Evolutionary conservation across 1,140 invertebrate genomes (phyloP), one percentile per base, ranked within the genome.

Genomic region (Papilio machaon): DNA sequence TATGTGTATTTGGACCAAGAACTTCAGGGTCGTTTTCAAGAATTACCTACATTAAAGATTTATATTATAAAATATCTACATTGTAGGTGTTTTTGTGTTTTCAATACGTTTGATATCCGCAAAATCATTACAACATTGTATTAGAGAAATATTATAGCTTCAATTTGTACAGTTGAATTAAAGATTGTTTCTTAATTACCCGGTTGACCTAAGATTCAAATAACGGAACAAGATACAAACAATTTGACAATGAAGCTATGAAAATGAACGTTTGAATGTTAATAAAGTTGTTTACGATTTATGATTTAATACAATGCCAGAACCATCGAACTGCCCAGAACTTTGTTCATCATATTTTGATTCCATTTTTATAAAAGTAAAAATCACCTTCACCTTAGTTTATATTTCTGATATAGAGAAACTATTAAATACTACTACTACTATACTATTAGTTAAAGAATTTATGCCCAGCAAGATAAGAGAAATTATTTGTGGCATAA

Each of bases 191-290:
- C 75, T 78, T 78, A 78, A 78, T 78, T 78, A 52, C 75, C 75
- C 75, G 52, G 75, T 78, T 78, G 75, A 78, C 75, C 75, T 78
- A 78, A 78, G 30, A 58, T 46, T 75, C 23, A 78, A 78, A 78
- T 58, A 58, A 78, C 75, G 52, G 75, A 78, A 78, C 75, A 43
- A 54, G 64, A 78, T 58, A 60, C n/a, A 58, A 78, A 78, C 49
- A 52, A 58, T 78, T 78, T 78, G 75, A 78, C 75, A 78, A 78
- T 78, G 75, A 78, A 78, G 49, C 43, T 78, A 78, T 78, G 75
- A 78, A 78, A 58, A 78, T 78, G 49, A 58, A 60, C 75, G 49
- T 78, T 78, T 58, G 49, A 58, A 78, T 58, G n/a, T 75, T 75
- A 23, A 75, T 23, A 8, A 19, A 30, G 46, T 30, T 49, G 74